These are phyloP conservation scores for Atrichornis clamosus DNA, from an alignment of 2,113 vertebrate species.

Conservation along the genomic window DNA sequence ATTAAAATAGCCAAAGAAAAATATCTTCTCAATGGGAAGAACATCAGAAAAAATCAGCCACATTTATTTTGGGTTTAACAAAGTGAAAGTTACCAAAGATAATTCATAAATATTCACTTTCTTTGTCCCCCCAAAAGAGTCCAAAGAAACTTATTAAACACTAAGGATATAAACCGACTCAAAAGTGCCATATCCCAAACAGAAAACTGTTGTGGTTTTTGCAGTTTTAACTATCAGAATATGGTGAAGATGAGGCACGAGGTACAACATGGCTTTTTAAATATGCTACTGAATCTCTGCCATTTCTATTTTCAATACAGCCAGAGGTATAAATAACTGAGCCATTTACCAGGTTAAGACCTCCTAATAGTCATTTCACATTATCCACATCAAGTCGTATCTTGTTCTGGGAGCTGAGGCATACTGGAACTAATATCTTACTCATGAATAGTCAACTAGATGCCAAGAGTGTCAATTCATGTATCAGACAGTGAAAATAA, in stretches of 20 bases:
- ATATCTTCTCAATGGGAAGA: background rate
- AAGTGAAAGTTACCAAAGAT: background rate
- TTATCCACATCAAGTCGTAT: background rate
- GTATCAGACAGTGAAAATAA: background rate
- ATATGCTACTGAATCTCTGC: background rate
- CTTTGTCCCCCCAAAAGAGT: background rate
- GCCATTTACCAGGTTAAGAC: background rate
- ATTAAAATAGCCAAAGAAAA: constrained; percentile 6
- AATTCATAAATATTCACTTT: background rate
- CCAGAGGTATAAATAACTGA: background rate
- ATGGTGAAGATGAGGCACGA: background rate
- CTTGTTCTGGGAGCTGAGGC: background rate
- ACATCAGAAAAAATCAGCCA: background rate
- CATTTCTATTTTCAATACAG: background rate
- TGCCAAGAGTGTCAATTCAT: background rate
- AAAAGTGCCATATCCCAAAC: background rate
- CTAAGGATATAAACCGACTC: background rate
- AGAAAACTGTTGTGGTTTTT: background rate
- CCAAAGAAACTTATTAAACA: background rate
- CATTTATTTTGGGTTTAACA: background rate
- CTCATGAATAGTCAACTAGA: background rate
- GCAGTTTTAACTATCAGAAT: background rate
- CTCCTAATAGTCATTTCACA: background rate
- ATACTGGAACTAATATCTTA: background rate
- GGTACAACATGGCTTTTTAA: background rate